Percentiles rank a stretch among this genome's conserved stretches.
Evolutionary conservation across 1,140 invertebrate species (phyloP).

Genomic region (Cherax destructor): DNA sequence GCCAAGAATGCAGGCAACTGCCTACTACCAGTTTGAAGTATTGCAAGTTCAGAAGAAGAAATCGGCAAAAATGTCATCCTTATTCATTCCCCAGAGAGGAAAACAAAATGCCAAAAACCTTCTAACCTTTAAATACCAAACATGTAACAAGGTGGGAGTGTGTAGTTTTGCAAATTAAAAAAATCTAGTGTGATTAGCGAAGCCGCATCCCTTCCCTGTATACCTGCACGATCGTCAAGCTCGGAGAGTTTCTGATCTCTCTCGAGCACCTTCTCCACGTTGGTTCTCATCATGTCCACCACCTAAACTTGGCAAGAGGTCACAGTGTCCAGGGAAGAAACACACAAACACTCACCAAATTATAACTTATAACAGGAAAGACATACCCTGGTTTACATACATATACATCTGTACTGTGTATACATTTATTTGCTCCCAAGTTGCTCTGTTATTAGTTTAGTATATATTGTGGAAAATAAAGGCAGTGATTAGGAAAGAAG

Average conservation of each 20-base stretch:
- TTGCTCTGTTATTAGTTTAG: neutral
- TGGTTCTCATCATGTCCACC: constrained; percentile 98
- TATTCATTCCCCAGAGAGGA: neutral
- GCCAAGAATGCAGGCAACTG: neutral
- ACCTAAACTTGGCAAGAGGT: constrained; percentile 80
- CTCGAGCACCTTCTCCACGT: constrained; percentile 99
- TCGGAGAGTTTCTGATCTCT: constrained; percentile 98
- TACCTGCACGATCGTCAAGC: constrained; percentile 86
- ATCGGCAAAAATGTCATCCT: neutral
- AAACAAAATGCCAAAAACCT: neutral
- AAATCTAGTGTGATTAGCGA: neutral
- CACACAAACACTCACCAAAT: constrained; percentile 4
- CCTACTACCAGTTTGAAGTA: neutral
- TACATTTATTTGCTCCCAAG: neutral
- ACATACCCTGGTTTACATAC: neutral
- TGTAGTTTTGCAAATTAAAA: constrained; percentile 7
- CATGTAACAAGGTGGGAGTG: neutral
- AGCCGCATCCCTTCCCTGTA: neutral
- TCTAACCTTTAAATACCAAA: neutral
- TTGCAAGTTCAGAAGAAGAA: neutral
- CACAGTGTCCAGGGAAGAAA: constrained; percentile 5
- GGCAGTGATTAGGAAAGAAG: neutral
- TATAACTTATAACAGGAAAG: neutral
- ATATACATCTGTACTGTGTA: neutral
- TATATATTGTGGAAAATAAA: constrained; percentile 16